Percentiles rank a stretch among this genome's conserved stretches.
Conservation (phyloP, 2,888 invertebrate species). For the Linyphia triangularis region DNA sequence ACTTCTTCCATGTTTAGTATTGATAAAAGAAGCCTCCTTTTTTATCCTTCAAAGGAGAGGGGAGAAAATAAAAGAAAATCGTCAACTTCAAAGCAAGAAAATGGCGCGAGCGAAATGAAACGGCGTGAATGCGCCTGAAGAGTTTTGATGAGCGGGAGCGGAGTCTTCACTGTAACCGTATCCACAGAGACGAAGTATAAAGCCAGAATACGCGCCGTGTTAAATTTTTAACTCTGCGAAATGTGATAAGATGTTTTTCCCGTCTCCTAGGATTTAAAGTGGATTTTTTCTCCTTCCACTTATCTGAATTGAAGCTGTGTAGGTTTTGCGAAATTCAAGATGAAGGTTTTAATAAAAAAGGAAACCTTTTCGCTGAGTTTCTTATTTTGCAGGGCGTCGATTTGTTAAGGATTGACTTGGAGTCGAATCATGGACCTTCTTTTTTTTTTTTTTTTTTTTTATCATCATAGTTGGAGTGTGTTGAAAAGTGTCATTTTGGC, state of each 20-base stretch:
- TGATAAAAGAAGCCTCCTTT: constrained; percentile 8
- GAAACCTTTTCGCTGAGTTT: constrained; percentile 1
- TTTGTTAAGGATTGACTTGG: constrained; percentile 15
- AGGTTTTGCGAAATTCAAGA: constrained; percentile 28
- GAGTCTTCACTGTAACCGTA: neutral
- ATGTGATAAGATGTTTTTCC: constrained; percentile 56
- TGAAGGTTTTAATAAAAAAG: constrained; percentile 54
- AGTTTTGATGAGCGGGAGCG: constrained; percentile 13
- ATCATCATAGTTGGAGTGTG: neutral
- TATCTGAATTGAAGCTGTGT: constrained; percentile 52
- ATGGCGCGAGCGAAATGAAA: constrained; percentile 16
- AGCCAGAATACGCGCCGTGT: neutral
- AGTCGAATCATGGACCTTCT: neutral
- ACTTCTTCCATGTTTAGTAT: neutral
- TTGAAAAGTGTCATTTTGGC: neutral
- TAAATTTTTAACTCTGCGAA: constrained; percentile 57
- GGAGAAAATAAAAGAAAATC: neutral
- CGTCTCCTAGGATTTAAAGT: constrained; percentile 12
- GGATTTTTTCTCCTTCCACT: constrained; percentile 35
- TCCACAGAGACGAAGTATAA: neutral
- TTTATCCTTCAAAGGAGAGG: neutral
- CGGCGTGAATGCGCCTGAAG: constrained; percentile 26
- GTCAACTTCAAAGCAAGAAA: neutral
- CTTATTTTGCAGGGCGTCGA: constrained; percentile 28
- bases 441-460: neutral